Evolutionary conservation across 2,888 invertebrate species (phyloP).

Genomic region (Oscheius onirici): DNA sequence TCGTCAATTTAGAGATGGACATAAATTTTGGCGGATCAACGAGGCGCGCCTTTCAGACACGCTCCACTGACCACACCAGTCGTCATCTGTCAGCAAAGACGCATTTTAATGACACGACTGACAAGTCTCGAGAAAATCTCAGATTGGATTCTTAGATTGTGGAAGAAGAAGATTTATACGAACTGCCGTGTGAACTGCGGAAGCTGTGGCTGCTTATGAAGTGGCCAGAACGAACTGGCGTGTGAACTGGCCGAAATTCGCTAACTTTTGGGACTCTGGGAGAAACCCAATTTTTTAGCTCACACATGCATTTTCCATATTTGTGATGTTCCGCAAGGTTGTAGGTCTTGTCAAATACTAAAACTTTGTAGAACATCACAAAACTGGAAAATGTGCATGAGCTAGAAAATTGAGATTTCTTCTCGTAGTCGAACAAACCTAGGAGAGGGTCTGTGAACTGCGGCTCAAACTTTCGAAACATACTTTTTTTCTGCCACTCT

Average conservation of each 20-base stretch:
- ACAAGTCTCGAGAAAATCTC: conserved; percentile 3
- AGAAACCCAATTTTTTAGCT: too few relatives aligned
- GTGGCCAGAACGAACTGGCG: neutral
- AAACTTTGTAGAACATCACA: too few relatives aligned
- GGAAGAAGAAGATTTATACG: neutral
- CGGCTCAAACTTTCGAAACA: too few relatives aligned
- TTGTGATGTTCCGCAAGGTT: too few relatives aligned
- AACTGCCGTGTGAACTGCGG: neutral
- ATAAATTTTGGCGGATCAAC: conserved; percentile 26
- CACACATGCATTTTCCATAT: too few relatives aligned
- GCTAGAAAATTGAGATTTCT: too few relatives aligned
- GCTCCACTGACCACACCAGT: conserved; percentile 18
- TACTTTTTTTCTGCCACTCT: neutral
- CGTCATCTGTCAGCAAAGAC: conserved; percentile 30
- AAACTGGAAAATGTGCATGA: too few relatives aligned
- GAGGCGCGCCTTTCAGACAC: conserved; percentile 6
- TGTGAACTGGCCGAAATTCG: neutral
- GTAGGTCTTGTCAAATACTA: too few relatives aligned
- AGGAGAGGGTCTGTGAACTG: too few relatives aligned
- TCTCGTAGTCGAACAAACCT: too few relatives aligned
- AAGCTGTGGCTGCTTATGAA: neutral
- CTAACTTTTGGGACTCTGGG: too few relatives aligned
- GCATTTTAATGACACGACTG: conserved; percentile 26
- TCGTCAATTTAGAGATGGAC: neutral
- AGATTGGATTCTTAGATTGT: neutral